These are phyloP conservation scores for Ariolimax columbianus DNA, from an alignment of 2,888 invertebrate genomes.

Conservation along the genomic window DNA sequence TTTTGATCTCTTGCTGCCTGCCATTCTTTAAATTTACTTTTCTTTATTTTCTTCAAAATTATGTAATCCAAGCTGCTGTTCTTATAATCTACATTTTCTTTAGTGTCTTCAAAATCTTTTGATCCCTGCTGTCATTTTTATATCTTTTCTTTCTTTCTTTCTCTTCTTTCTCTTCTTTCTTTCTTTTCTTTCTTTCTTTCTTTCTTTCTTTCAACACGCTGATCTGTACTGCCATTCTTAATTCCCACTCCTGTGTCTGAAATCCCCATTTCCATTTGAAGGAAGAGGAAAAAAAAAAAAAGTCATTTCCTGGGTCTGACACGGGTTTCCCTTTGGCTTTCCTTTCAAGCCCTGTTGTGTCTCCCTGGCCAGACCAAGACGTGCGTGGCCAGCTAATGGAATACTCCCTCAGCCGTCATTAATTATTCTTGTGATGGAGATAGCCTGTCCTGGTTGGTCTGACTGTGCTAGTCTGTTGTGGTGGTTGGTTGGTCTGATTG, in stretches of 20 bases:
- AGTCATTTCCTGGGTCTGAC: neutral
- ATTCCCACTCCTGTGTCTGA: neutral
- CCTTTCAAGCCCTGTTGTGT: neutral
- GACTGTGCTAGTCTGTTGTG: neutral
- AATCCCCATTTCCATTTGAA: neutral
- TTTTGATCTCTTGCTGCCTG: too few relatives aligned
- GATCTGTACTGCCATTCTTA: too few relatives aligned
- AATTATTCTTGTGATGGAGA: constrained; percentile 18
- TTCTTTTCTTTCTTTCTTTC: too few relatives aligned
- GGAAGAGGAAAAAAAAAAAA: neutral
- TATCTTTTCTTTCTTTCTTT: too few relatives aligned
- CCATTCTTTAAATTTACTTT: too few relatives aligned
- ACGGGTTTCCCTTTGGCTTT: constrained; percentile 16
- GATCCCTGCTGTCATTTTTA: too few relatives aligned
- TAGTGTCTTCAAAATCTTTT: too few relatives aligned
- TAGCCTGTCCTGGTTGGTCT: neutral
- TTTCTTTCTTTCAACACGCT: too few relatives aligned
- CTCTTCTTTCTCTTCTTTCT: too few relatives aligned
- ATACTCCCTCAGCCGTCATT: neutral
- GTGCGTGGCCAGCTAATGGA: constrained; percentile 2
- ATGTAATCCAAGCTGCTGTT: too few relatives aligned
- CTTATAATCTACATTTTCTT: too few relatives aligned
- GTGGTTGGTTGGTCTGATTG: neutral
- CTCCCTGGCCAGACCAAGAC: neutral
- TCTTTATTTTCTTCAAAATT: too few relatives aligned